These are phyloP conservation scores for Lanistes nyassanus DNA, from an alignment of 1,140 invertebrate species.

Conservation along the genomic window DNA sequence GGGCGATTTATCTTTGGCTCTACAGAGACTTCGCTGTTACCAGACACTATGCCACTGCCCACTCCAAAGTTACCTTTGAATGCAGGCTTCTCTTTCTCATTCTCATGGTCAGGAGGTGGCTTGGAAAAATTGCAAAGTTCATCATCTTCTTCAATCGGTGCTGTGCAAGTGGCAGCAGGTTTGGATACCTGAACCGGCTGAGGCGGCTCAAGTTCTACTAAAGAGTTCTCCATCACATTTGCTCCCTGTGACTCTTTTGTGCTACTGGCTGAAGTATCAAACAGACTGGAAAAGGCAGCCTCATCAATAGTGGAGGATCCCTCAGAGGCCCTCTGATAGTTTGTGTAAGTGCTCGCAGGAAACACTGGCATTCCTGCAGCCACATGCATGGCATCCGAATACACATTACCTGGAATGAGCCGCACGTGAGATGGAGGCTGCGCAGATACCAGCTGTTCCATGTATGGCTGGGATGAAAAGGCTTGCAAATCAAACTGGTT, in stretches of 20 bases:
- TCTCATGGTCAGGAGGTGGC: conserved; percentile 9
- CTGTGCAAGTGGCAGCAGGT: conserved; percentile 27
- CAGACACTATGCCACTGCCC: too few species aligned
- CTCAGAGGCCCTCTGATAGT: conserved; percentile 19
- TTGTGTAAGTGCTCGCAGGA: background rate
- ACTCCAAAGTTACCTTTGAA: too few species aligned
- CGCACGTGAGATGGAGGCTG: conserved; percentile 16
- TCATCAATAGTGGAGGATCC: conserved; percentile 44
- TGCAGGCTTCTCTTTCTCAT: too few species aligned
- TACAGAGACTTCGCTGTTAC: background rate
- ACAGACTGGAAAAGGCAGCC: conserved; percentile 44
- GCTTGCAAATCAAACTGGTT: conserved; percentile 25
- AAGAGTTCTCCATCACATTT: conserved; percentile 13
- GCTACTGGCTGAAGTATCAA: conserved; percentile 26
- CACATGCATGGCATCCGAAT: conserved; percentile 23
- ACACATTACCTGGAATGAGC: conserved; percentile 22
- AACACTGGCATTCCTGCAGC: conserved; percentile 28
- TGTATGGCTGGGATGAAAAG: conserved; percentile 30
- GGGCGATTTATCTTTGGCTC: background rate
- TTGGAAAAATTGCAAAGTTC: conserved; percentile 34
- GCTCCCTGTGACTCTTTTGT: conserved; percentile 18
- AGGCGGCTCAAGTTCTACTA: conserved; percentile 37
- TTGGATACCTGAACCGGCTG: conserved; percentile 37
- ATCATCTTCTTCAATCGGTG: conserved; percentile 36
- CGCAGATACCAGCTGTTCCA: conserved; percentile 33